These are phyloP conservation scores for Monodelphis domestica DNA, from an alignment of 2,797 vertebrate species.

Conservation along the genomic window DNA sequence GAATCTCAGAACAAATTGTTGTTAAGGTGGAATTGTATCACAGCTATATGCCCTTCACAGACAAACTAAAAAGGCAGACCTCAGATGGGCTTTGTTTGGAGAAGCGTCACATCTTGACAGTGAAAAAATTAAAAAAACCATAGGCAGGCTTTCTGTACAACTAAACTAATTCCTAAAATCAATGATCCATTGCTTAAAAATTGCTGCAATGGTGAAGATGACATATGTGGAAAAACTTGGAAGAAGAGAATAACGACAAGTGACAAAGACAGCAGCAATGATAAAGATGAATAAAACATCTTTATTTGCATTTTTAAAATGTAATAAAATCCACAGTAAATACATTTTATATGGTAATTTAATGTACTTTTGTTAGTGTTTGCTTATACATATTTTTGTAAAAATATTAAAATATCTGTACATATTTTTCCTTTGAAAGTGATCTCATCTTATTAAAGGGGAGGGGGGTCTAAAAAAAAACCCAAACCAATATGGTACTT, in stretches of 20 bases:
- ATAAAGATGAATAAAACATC: constrained; percentile 10
- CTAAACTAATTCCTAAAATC: not conserved
- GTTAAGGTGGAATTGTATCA: not conserved
- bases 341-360: not conserved
- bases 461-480: not conserved
- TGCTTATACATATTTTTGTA: not conserved
- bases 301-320: not conserved
- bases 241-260: not conserved
- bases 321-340: not conserved
- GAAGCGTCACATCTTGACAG: not conserved
- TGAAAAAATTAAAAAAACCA: not conserved
- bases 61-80: not conserved
- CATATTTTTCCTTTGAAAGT: not conserved
- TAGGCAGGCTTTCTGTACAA: not conserved
- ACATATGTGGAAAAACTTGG: not conserved
- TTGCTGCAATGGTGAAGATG: not conserved
- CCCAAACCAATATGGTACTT: not conserved
- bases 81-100: not conserved
- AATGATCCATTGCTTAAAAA: not conserved
- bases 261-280: constrained; percentile 1
- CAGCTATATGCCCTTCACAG: not conserved
- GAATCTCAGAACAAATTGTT: not conserved
- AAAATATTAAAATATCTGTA: not conserved
- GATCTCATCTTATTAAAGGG: not conserved
- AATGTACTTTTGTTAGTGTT: not conserved